Evolutionary conservation across 2,797 vertebrate species (phyloP), one percentile per base, ranked within the genome.

Genomic region (Sebastes diaconus): DNA sequence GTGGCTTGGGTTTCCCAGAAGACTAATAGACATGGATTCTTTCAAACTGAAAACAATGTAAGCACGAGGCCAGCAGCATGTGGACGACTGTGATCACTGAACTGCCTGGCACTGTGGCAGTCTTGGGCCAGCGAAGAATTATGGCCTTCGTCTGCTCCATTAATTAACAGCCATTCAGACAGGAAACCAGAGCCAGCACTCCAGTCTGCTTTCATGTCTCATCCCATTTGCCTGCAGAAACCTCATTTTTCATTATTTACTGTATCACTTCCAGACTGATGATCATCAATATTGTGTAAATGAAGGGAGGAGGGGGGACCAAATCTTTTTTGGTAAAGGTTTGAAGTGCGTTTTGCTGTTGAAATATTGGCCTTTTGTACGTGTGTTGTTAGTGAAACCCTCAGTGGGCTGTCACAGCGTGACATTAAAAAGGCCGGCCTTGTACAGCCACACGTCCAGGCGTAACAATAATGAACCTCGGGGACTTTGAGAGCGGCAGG

Each of bases 101-200:
- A 80, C 70, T 81, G 84, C 87, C 75, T 86, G 88, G 91, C 88
- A 80, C 78, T 86, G 76, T 86, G 90, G 85, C 82, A 82, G 88
- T 76, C 84, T 75, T 30, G 30, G 84, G 77, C 83, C 84, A 58
- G 73, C 32, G 75, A 92, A 90, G 90, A 92, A 75, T 91, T 89
- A 92, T 88, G 86, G 82, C 81, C 89, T 91, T 84, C 79, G 86
- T 94, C 95, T 94, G 93, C 89, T 88, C 88, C 93, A 94, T 94
- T 95, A 94, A 94, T 95, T 95, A 95, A 93, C 90, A 92, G 85
- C 89, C 92, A 80, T 89, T 93, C 91, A 94, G 91, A 94, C 93
- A 93, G 93, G 91, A 95, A 95, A 95, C 93, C 84, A 94, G 91
- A 94, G 88, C 93, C 94, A 93, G 93, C 77, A 75, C 89, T 91